These are phyloP conservation scores for Panthera uncia DNA, from an alignment of 2,113 vertebrate species.

Conservation along the genomic window DNA sequence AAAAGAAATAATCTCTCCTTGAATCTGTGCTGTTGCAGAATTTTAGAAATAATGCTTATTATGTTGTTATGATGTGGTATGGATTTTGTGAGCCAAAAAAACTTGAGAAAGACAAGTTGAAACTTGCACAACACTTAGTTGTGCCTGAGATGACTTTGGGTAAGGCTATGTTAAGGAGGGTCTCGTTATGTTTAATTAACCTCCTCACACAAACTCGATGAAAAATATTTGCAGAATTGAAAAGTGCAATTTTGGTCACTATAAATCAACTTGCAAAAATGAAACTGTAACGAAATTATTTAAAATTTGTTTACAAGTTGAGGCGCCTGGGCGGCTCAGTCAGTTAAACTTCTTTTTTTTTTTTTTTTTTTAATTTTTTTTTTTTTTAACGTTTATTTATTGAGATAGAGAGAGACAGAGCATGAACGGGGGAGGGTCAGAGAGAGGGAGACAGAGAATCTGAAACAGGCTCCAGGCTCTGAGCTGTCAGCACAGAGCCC, in stretches of 20 bases:
- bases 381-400: too few relatives aligned
- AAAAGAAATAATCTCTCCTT: not conserved
- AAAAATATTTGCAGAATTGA: slow-evolving; percentile 25
- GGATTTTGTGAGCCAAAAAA: slow-evolving; percentile 6
- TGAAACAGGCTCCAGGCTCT: too few relatives aligned
- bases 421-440: too few relatives aligned
- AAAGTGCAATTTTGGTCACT: not conserved
- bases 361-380: too few relatives aligned
- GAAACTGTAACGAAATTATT: not conserved
- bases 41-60: not conserved
- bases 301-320: not conserved
- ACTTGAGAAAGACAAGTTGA: not conserved
- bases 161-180: not conserved
- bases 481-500: too few relatives aligned
- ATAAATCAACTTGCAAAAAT: not conserved
- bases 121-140: not conserved
- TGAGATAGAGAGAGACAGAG: too few relatives aligned
- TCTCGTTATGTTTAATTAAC: slow-evolving; percentile 40
- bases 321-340: too few relatives aligned
- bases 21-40: not conserved
- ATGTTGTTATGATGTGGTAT: not conserved
- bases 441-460: too few relatives aligned
- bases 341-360: too few relatives aligned
- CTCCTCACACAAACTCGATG: not conserved
- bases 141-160: not conserved